Conservation (phyloP, 2,113 vertebrate genomes). For the Scomber colias region DNA sequence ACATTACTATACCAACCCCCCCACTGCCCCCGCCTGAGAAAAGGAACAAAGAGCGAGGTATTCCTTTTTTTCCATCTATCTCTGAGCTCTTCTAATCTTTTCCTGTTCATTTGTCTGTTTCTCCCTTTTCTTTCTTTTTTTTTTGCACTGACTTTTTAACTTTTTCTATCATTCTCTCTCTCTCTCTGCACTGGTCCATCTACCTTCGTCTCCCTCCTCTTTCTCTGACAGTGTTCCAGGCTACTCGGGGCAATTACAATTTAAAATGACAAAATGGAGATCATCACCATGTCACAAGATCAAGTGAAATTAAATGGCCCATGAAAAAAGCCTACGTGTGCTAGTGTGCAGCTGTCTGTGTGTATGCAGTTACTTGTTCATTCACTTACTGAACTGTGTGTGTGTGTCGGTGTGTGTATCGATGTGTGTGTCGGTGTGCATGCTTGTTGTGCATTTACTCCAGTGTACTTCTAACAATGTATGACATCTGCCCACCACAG, state of each 20-base stretch:
- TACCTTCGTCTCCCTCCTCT: background rate
- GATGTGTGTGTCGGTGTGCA: slow-evolving; percentile 4
- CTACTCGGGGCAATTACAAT: slow-evolving; percentile 74
- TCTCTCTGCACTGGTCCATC: background rate
- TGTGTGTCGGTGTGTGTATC: slow-evolving; percentile 4
- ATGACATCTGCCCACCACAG: slow-evolving; percentile 63
- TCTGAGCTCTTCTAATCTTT: slow-evolving; percentile 38
- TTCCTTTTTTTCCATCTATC: slow-evolving; percentile 20
- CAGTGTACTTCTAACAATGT: slow-evolving; percentile 36
- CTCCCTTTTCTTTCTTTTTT: background rate
- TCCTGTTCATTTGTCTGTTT: slow-evolving; percentile 44
- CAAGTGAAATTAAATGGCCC: slow-evolving; percentile 79
- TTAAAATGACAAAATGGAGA: slow-evolving; percentile 80
- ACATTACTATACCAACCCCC: background rate
- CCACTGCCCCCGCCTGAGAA: background rate
- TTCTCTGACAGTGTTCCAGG: slow-evolving; percentile 26
- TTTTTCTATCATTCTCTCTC: slow-evolving; percentile 26
- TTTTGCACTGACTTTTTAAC: slow-evolving; percentile 1
- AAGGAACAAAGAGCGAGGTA: slow-evolving; percentile 27
- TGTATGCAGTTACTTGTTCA: background rate
- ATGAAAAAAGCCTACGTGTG: slow-evolving; percentile 67
- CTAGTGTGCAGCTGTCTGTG: slow-evolving; percentile 35
- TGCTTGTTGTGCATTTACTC: slow-evolving; percentile 32
- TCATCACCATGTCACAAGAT: slow-evolving; percentile 75
- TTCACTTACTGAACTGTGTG: background rate